Evolutionary conservation across 2,888 invertebrate species (phyloP), one percentile per base, ranked within the genome.

Genomic region (Drosophila neutralis): DNA sequence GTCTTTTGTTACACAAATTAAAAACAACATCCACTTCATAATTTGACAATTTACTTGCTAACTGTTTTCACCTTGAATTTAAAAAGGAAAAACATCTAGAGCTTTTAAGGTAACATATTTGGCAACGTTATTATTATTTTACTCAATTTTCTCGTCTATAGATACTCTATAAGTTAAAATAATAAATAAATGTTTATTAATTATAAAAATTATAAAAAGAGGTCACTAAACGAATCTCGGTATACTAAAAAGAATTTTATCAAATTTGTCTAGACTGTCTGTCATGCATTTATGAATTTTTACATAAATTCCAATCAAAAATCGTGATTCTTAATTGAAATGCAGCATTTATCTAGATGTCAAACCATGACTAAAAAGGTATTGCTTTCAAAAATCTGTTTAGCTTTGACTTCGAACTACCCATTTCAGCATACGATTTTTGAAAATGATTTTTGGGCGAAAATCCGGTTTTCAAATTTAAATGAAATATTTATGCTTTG

Each of bases 31-130:
- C 35, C 45, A 45, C 6, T 36, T 63, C 13, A 42, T 62, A 35
- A 64, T 48, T 29, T 15, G 10, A 10, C 21, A 18, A 64, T 64
- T 64, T 51, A 18, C 35, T 36, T 52, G 42, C 40, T 42, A 52
- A 65, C 35, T n/a, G 35, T 42, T 65, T 64, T 35, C 7, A 31
- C 52, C 66, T 66, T 66, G 42, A 42, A 29, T 58, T 63, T 18
- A 8, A 35, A 58, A 18, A 2, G 27, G 18, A 31, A 52, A 36
- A 5, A n/a, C 0, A 38, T n/a, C 24, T 18, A n/a, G 13, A 21
- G 51, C 33, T 63, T 33, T 63, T 21, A 27, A 27, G 13, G 5
- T 1, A 15, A 11, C 2, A 15, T 35, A 24, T 52, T 52, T 52
- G 40, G 29, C 35, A 36, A 15, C n/a, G 11, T 52, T 24, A 29